Evolutionary conservation across 2,888 invertebrate genomes (phyloP).

Genomic region (Dorcus parallelipipedus): DNA sequence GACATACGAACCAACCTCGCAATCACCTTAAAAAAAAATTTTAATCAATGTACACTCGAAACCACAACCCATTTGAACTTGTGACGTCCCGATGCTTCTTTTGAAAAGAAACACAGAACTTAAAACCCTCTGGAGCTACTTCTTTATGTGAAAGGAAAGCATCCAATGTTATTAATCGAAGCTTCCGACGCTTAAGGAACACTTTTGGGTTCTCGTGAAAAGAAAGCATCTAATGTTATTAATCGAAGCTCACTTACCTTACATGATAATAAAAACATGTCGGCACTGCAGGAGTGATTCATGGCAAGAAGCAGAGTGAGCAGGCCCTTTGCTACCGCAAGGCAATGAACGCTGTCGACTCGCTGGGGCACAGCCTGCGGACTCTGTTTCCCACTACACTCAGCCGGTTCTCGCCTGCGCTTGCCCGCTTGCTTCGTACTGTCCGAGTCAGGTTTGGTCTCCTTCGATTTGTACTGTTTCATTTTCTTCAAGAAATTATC

Average conservation of each 20-base stretch:
- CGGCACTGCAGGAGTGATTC: conserved; percentile 79
- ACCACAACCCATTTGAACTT: conserved; percentile 1
- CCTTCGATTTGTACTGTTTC: conserved; percentile 26
- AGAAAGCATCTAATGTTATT: no score
- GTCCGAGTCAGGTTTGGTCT: neutral
- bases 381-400: conserved; percentile 24
- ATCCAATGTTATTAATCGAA: no score
- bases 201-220: no score
- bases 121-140: no score
- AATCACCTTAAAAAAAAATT: conserved; percentile 61
- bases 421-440: conserved; percentile 26
- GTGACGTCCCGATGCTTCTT: neutral
- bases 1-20: conserved; percentile 75
- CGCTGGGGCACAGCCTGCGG: conserved; percentile 37
- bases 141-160: no score
- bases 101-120: no score
- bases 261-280: conserved; percentile 80
- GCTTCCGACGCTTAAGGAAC: no score
- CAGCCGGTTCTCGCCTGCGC: conserved; percentile 25
- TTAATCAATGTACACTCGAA: neutral
- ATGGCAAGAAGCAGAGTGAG: conserved; percentile 75
- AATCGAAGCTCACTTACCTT: conserved; percentile 58
- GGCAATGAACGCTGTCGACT: conserved; percentile 58
- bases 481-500: conserved; percentile 58
- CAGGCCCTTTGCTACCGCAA: conserved; percentile 74